Conservation (phyloP, 2,797 vertebrate genomes). For the Chelon auratus region DNA sequence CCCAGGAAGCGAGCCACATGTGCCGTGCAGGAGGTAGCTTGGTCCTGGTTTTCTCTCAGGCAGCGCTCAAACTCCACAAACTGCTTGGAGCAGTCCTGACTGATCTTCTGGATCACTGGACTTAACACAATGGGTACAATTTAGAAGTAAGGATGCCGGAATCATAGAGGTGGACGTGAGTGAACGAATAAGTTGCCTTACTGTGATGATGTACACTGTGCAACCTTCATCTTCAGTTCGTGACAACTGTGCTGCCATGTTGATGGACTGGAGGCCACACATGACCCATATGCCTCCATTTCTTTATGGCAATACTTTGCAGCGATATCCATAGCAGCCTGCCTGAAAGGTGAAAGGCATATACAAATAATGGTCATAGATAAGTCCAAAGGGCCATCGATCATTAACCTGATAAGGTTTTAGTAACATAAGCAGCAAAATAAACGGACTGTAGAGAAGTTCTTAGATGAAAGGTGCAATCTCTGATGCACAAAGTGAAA, state of each 20-base stretch:
- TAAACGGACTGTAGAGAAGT: not conserved
- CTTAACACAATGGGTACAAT: conserved; percentile 67
- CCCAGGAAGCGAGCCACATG: conserved; percentile 88
- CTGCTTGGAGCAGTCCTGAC: conserved; percentile 85
- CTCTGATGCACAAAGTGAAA: not conserved
- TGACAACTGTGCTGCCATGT: conserved; percentile 92
- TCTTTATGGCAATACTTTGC: conserved; percentile 89
- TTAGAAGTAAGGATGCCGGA: not conserved
- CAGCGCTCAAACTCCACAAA: conserved; percentile 92
- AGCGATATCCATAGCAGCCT: conserved; percentile 92
- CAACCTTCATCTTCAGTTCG: conserved; percentile 89
- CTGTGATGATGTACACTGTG: conserved; percentile 92
- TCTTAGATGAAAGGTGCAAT: not conserved
- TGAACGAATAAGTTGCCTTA: conserved; percentile 61
- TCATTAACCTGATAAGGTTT: not conserved
- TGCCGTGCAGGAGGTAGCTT: conserved; percentile 83
- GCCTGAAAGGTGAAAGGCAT: conserved; percentile 80
- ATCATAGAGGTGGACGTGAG: not conserved
- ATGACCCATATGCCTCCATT: conserved; percentile 91
- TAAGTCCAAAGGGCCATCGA: not conserved
- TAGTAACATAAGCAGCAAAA: not conserved
- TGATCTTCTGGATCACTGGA: conserved; percentile 93
- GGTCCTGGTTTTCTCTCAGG: conserved; percentile 86
- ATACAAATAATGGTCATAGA: not conserved
- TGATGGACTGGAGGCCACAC: conserved; percentile 89